Percentiles rank a stretch among this genome's conserved stretches.
Evolutionary conservation across 1,140 invertebrate genomes (phyloP).

Genomic region (Ooceraea biroi): DNA sequence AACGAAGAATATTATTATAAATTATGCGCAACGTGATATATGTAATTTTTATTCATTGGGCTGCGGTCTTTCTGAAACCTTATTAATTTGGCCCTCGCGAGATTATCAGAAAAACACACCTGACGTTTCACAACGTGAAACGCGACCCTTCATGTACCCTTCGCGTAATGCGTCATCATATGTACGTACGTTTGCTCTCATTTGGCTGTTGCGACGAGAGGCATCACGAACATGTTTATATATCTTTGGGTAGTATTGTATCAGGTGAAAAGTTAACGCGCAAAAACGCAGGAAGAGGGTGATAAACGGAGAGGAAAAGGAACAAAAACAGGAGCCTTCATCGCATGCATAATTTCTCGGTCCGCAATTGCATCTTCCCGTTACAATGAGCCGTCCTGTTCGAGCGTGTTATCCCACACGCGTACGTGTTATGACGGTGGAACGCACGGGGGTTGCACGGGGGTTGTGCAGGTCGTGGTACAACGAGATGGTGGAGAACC

Average conservation of each 20-base stretch:
- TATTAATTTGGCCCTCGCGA: neutral
- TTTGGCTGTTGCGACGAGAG: constrained; percentile 36
- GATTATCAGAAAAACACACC: neutral
- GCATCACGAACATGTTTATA: neutral
- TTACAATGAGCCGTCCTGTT: constrained; percentile 42
- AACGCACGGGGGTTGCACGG: neutral
- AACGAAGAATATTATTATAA: neutral
- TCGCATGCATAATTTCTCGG: constrained; percentile 71
- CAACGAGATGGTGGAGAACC: constrained; percentile 23
- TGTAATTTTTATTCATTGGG: neutral
- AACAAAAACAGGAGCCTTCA: constrained; percentile 60
- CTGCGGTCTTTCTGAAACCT: neutral
- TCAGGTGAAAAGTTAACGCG: constrained; percentile 12
- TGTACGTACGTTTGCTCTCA: neutral
- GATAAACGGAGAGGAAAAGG: neutral
- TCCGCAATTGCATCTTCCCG: constrained; percentile 57
- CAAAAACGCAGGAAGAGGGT: neutral
- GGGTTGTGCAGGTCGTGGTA: neutral
- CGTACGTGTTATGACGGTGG: constrained; percentile 11
- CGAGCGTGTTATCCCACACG: constrained; percentile 28
- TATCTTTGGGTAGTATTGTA: constrained; percentile 39
- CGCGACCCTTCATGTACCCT: neutral
- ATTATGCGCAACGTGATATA: neutral
- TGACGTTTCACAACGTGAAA: neutral
- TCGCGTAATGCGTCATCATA: neutral